Evolutionary conservation across 2,888 invertebrate species (phyloP).

Genomic region (Coleophora deauratella): DNA sequence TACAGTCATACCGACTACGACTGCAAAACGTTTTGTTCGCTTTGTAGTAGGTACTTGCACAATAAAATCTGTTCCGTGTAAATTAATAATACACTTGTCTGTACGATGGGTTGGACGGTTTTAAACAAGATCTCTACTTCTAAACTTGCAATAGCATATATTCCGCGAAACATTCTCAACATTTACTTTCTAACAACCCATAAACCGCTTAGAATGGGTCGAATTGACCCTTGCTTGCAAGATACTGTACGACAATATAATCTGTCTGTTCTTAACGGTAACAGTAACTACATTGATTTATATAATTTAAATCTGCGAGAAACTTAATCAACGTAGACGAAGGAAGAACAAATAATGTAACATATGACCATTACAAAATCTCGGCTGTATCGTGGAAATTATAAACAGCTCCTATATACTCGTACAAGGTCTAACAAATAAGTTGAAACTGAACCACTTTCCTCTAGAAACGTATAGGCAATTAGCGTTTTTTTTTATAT

Average conservation of each 20-base stretch:
- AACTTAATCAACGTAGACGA: not conserved
- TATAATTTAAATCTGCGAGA: conserved; percentile 22
- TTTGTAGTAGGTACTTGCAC: too few species aligned
- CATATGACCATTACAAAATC: not conserved
- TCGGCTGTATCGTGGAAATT: too few species aligned
- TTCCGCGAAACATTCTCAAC: conserved; percentile 19
- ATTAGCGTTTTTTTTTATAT: too few species aligned
- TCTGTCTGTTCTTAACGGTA: conserved; percentile 37
- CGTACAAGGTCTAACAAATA: too few species aligned
- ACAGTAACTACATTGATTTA: conserved; percentile 37
- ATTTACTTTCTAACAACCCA: conserved; percentile 41
- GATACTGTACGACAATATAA: conserved; percentile 30
- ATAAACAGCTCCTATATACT: too few species aligned
- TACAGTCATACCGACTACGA: too few species aligned
- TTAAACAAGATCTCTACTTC: conserved; percentile 14
- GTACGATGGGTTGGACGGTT: not conserved
- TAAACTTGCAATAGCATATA: conserved; percentile 26
- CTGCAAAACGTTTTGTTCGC: too few species aligned
- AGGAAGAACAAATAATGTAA: conserved; percentile 4
- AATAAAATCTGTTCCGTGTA: too few species aligned
- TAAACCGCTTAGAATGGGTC: conserved; percentile 29
- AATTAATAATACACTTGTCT: too few species aligned
- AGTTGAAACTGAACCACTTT: too few species aligned
- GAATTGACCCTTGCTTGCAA: conserved; percentile 29
- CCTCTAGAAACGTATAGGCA: too few species aligned